phyloP scores from a whole-genome alignment of 1,140 invertebrate genomes.

The Trypoxylus dichotomus region DNA sequence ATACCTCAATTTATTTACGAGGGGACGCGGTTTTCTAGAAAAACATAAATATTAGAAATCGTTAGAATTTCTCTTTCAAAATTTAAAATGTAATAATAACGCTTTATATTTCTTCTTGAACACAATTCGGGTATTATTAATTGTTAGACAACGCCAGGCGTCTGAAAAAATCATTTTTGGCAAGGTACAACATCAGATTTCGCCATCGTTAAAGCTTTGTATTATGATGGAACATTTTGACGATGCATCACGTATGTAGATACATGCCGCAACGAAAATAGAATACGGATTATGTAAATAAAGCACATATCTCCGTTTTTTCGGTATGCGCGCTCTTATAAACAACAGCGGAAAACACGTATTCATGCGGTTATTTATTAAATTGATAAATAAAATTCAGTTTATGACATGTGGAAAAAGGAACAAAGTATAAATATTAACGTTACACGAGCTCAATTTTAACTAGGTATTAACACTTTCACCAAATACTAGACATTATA shows the following conservation, averaged over 20 bases:
- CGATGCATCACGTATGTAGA: slow-evolving; percentile 1
- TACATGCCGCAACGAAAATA: slow-evolving; percentile 8
- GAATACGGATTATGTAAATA: slow-evolving; percentile 19
- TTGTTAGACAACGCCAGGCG: background rate
- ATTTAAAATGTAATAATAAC: too few species aligned
- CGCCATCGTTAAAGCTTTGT: background rate
- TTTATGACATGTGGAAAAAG: background rate
- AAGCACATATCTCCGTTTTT: slow-evolving; percentile 2
- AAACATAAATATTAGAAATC: too few species aligned
- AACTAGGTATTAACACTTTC: background rate
- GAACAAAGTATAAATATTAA: background rate
- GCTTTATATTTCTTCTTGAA: too few species aligned
- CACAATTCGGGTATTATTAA: too few species aligned
- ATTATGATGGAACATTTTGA: background rate
- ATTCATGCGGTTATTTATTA: slow-evolving; percentile 3
- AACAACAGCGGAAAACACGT: background rate
- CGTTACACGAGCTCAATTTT: background rate
- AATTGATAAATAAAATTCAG: slow-evolving; percentile 15
- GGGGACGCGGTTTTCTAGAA: too few species aligned
- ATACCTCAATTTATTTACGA: too few species aligned
- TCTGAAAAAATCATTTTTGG: background rate
- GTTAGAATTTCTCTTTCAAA: too few species aligned
- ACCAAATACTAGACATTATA: background rate
- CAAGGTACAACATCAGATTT: background rate
- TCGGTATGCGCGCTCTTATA: background rate